phyloP scores from a whole-genome alignment of 2,888 invertebrate species.

The Schizaphis graminum region DNA sequence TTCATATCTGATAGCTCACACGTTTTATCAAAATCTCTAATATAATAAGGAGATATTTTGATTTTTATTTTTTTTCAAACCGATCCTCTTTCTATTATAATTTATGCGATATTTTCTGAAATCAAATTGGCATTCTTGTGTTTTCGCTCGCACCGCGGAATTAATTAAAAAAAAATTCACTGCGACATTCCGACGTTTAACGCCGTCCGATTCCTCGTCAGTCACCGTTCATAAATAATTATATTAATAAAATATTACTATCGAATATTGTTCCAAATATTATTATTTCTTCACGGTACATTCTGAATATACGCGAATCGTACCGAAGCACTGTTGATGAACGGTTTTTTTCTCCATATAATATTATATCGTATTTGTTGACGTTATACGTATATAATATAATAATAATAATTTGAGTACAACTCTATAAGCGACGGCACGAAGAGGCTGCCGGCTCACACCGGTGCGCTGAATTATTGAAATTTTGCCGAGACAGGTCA shows the following conservation, averaged over 20 bases:
- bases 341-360: background rate
- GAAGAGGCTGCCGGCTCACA: background rate
- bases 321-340: background rate
- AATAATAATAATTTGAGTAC: background rate
- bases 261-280: background rate
- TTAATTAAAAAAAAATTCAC: background rate
- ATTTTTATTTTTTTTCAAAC: background rate
- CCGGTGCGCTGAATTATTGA: constrained; percentile 38
- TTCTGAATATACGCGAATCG: background rate
- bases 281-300: background rate
- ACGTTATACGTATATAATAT: background rate
- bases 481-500: constrained; percentile 50
- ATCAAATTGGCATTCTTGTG: background rate
- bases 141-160: background rate
- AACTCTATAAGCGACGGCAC: background rate
- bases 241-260: background rate
- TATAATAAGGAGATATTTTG: background rate
- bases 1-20: background rate
- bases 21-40: background rate
- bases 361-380: background rate
- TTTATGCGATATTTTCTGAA: background rate
- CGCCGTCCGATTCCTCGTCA: background rate
- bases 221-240: background rate
- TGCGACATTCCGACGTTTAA: background rate
- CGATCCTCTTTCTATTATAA: background rate